A percentile compares a stretch with the other conserved stretches of the same genome.
Evolutionary conservation across 1,140 invertebrate species (phyloP).

Genomic region (Bombus polaris): DNA sequence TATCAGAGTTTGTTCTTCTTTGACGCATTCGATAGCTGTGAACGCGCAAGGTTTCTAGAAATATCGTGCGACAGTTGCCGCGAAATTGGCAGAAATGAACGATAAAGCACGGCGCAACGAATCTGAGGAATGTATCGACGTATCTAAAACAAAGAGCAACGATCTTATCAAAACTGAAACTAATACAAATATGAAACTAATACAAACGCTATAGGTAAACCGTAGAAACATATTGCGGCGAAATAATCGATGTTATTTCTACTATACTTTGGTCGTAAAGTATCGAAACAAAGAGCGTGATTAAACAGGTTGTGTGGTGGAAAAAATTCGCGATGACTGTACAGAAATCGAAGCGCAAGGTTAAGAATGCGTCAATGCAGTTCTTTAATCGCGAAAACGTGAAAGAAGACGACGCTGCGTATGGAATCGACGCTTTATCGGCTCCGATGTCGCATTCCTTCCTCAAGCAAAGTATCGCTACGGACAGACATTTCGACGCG

Average conservation of each 20-base stretch:
- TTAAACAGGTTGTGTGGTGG: too few relatives aligned
- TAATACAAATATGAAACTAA: neutral
- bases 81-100: too few relatives aligned
- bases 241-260: neutral
- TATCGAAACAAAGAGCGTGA: neutral
- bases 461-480: neutral
- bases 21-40: neutral
- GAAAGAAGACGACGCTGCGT: neutral
- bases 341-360: neutral
- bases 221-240: too few relatives aligned
- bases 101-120: too few relatives aligned
- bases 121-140: neutral
- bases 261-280: neutral
- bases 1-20: neutral
- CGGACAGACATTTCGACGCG: neutral
- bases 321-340: neutral
- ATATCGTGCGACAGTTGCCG: too few relatives aligned
- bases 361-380: conserved; percentile 9
- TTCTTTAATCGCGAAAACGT: conserved; percentile 1
- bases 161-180: neutral
- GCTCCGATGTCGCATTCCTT: conserved; percentile 4
- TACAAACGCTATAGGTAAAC: neutral
- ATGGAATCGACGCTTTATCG: conserved; percentile 2
- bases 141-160: neutral
- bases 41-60: neutral